Conservation (phyloP, 2,113 vertebrate species). For the Rhinolophus sinicus region DNA sequence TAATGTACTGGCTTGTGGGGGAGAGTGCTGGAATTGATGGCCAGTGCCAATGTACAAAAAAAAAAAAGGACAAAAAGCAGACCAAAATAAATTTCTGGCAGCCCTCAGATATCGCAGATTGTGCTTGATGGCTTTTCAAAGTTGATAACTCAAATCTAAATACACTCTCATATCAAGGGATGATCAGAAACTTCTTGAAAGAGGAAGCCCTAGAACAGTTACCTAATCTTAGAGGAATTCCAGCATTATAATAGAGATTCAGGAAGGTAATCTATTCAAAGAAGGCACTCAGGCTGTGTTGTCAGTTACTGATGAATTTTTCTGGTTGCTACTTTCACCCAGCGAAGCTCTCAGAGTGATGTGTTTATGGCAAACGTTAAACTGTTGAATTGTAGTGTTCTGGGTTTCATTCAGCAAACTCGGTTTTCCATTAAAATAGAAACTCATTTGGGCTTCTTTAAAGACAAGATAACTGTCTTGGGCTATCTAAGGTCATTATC, state of each 20-base stretch:
- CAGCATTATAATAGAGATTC: conserved; percentile 28
- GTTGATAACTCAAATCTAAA: neutral
- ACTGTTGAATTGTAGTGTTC: conserved; percentile 30
- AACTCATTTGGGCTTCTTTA: neutral
- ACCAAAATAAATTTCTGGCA: neutral
- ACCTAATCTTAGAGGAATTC: conserved; percentile 51
- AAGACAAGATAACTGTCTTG: neutral
- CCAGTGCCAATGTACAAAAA: neutral
- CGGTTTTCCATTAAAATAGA: conserved; percentile 30
- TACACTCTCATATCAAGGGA: neutral
- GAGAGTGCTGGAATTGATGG: neutral
- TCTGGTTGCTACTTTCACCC: conserved; percentile 53
- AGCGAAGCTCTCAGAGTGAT: neutral
- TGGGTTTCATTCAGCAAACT: conserved; percentile 42
- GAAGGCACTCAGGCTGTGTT: neutral
- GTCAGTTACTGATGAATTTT: conserved; percentile 46
- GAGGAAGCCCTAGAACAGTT: neutral
- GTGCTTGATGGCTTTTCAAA: conserved; percentile 14
- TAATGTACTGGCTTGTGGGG: neutral
- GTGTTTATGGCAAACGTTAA: conserved; percentile 5
- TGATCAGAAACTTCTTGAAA: neutral
- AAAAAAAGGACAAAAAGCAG: neutral
- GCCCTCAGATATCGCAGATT: neutral
- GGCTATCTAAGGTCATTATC: neutral
- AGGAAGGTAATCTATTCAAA: neutral